Conservation (phyloP, 2,797 vertebrate species). For the Adelosebastes latens region DNA sequence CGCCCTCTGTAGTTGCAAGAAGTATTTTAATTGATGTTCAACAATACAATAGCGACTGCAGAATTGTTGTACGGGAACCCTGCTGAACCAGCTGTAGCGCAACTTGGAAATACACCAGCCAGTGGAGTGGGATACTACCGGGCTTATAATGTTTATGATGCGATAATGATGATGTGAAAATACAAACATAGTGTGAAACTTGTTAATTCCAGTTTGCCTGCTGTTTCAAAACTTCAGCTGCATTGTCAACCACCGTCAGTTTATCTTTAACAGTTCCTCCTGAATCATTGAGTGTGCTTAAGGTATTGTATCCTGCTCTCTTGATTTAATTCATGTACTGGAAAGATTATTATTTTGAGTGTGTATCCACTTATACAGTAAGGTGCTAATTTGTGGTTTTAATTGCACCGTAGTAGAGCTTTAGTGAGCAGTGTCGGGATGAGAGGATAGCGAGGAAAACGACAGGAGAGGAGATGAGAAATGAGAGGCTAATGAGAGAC, state of each 20-base stretch:
- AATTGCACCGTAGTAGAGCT: slow-evolving; percentile 35
- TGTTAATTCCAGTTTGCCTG: background rate
- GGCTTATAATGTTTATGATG: background rate
- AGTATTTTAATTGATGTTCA: background rate
- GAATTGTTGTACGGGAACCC: background rate
- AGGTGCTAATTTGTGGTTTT: slow-evolving; percentile 43
- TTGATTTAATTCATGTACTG: background rate
- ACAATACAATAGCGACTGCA: background rate
- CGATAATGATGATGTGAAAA: background rate
- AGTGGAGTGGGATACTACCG: background rate
- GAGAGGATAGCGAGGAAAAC: slow-evolving; percentile 13
- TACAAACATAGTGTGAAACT: background rate
- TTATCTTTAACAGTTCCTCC: background rate
- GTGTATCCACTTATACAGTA: slow-evolving; percentile 14
- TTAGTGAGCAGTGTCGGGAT: slow-evolving; percentile 10
- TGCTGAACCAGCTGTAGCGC: background rate
- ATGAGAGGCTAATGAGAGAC: slow-evolving; percentile 43
- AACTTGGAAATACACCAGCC: background rate
- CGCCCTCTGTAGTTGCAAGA: background rate
- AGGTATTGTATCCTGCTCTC: background rate
- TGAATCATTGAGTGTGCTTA: background rate
- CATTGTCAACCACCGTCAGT: background rate
- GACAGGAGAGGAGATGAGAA: slow-evolving; percentile 25
- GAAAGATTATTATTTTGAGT: slow-evolving; percentile 34
- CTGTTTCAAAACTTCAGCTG: background rate